Base-by-base conservation (phyloP, 2,113 vertebrate species). In the Scytalopus superciliaris region DNA sequence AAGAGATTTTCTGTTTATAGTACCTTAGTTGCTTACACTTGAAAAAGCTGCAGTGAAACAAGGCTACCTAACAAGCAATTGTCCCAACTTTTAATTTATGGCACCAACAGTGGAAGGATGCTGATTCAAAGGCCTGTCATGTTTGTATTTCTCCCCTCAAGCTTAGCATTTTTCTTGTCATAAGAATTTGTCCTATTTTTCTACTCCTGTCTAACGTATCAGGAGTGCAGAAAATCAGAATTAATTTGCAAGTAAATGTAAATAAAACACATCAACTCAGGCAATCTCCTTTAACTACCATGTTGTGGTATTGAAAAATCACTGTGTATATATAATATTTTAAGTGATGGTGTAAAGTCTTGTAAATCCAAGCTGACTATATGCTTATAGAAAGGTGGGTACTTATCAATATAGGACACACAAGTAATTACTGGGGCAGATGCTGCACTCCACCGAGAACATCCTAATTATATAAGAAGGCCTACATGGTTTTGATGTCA, bases 231-330 rank as follows among this genome's bases (percentile, higher is more conserved):
- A 28, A 86, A 91, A 93, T 64, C 23, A 73, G 77, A 67, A 74
- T 66, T 84, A 82, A 93, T 87, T 94, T 91, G 45, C 55, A 90
- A 93, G 79, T 69, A 89, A 87, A 90, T 64, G 39, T 67, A 95
- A 93, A 81, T 47, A 93, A 94, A 89, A 59, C 0, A 0, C 0
- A 0, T 63, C 30, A 87, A 8, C 27, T 66, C 15, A 72, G 67
- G 39, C 33, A 79, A 40, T 70, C 78, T 94, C 22, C 50, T 93
- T 80, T 87, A 69, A 68, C 75, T 74, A 40, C 42, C 35, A 18
- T 56, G 52, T 44, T 77, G 33, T 35, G 40, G 19, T 44, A 40
- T 16, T 66, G 45, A 77, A 89, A 52, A 84, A 77, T 77, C 50
- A 56, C 16, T 55, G 14, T 42, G 42, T 28, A 39, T 44, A 30